Conservation (phyloP, 2,113 vertebrate genomes). For the Spilogale gracilis region DNA sequence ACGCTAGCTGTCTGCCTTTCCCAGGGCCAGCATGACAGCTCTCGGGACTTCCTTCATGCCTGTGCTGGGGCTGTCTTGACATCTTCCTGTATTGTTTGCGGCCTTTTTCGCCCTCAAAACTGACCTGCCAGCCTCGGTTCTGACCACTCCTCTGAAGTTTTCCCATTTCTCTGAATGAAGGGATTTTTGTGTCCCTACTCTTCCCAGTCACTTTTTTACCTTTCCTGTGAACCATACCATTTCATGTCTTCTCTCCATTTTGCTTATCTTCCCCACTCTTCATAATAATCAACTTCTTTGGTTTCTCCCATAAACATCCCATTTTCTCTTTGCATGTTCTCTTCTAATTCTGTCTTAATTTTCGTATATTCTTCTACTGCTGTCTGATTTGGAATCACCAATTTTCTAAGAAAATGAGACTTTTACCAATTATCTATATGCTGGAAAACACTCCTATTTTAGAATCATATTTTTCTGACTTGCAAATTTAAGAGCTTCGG, state of each 20-base stretch:
- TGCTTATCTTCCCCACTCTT: background rate
- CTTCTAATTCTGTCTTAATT: background rate
- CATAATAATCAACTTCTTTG: background rate
- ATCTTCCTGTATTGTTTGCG: background rate
- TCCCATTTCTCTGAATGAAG: background rate
- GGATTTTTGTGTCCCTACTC: background rate
- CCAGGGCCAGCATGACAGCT: background rate
- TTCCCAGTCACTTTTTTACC: background rate
- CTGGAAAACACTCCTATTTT: background rate
- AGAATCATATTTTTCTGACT: background rate
- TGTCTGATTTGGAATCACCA: background rate
- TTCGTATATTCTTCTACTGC: background rate
- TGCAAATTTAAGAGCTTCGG: background rate
- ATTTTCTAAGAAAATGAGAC: background rate
- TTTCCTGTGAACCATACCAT: background rate
- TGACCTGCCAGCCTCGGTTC: background rate
- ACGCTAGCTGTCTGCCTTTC: background rate
- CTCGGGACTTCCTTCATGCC: background rate
- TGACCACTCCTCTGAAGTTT: background rate
- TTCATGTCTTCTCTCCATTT: background rate
- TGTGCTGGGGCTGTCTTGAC: background rate
- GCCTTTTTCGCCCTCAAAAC: background rate
- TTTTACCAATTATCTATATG: background rate
- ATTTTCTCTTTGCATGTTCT: background rate
- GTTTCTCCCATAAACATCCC: background rate